phyloP scores from a whole-genome alignment of 2,797 vertebrate genomes.

The Sebastes baramenuke region DNA sequence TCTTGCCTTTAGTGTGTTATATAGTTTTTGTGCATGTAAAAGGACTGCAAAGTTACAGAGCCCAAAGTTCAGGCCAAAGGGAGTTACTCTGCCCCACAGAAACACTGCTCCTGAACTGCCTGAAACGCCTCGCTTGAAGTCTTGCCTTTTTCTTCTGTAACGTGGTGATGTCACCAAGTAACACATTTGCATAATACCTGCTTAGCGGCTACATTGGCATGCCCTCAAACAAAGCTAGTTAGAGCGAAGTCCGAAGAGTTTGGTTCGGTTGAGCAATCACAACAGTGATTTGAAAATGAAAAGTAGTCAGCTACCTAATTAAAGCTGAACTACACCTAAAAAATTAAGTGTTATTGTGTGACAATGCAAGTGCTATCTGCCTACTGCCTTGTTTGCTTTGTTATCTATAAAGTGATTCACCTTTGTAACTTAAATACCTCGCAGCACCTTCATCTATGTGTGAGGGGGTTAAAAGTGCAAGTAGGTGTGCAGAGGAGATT shows the following conservation, averaged over 20 bases:
- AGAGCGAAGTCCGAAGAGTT: rapidly evolving
- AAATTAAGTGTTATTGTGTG: background rate
- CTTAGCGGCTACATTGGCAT: rapidly evolving
- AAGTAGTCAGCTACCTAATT: background rate
- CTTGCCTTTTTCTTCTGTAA: too few species aligned
- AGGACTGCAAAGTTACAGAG: too few species aligned
- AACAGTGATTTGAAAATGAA: background rate
- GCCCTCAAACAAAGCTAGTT: too few species aligned
- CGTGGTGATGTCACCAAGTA: too few species aligned
- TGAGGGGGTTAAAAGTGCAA: background rate
- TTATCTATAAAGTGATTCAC: background rate
- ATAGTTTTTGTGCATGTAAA: rapidly evolving
- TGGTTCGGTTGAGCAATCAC: background rate
- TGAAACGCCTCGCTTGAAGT: too few species aligned
- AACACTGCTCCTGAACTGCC: too few species aligned
- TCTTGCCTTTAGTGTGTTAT: too few species aligned
- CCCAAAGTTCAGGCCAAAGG: too few species aligned
- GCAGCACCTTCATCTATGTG: background rate
- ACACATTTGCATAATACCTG: too few species aligned
- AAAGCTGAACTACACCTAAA: too few species aligned
- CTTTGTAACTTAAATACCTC: background rate
- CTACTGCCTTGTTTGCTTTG: background rate
- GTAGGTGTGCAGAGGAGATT: background rate
- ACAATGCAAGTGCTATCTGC: background rate
- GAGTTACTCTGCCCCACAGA: too few species aligned